These are phyloP conservation scores for Catharus bicknelli DNA, from an alignment of 2,113 vertebrate genomes.

Conservation along the genomic window DNA sequence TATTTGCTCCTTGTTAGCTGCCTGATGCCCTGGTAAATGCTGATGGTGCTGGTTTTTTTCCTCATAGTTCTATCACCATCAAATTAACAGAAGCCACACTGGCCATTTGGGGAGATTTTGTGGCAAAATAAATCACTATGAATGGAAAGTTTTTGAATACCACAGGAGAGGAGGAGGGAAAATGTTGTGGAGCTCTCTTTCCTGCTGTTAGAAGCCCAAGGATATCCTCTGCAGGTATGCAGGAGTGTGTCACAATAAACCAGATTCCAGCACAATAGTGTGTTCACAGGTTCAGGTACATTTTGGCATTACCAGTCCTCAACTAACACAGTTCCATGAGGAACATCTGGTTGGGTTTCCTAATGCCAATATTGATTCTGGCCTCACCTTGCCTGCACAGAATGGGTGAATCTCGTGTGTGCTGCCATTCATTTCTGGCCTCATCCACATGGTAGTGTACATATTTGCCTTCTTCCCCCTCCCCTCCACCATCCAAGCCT, in stretches of 20 bases:
- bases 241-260: constrained; percentile 19
- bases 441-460: not conserved
- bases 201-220: not conserved
- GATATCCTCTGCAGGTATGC: not conserved
- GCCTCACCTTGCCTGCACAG: constrained; percentile 58
- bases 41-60: not conserved
- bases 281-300: not conserved
- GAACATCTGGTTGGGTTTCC: constrained; percentile 29
- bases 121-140: not conserved
- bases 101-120: not conserved
- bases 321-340: constrained; percentile 42
- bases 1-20: not conserved
- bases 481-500: not conserved
- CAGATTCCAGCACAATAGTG: not conserved
- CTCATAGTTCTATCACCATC: not conserved
- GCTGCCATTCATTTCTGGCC: constrained; percentile 23
- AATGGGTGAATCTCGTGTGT: not conserved
- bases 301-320: constrained; percentile 53
- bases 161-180: fast-evolving
- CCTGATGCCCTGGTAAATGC: not conserved
- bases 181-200: not conserved
- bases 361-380: constrained; percentile 72
- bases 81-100: not conserved
- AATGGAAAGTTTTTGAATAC: not conserved
- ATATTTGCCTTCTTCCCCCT: constrained; percentile 57